These are phyloP conservation scores for Melozone crissalis DNA, from an alignment of 2,113 vertebrate species.

Conservation along the genomic window DNA sequence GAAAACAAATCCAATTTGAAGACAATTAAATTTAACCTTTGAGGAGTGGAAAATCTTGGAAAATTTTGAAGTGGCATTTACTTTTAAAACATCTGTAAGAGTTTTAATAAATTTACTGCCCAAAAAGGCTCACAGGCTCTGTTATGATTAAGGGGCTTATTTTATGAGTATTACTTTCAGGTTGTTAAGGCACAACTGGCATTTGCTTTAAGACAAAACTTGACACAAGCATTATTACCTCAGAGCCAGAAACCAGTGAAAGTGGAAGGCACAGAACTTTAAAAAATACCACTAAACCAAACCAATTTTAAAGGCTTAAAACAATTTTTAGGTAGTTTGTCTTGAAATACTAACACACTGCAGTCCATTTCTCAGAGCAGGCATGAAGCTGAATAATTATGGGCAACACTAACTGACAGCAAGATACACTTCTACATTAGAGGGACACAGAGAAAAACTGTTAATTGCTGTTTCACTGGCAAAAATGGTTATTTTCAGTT, in stretches of 20 bases:
- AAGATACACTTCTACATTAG: background rate
- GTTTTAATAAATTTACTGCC: background rate
- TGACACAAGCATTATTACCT: background rate
- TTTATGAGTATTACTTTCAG: constrained; percentile 4
- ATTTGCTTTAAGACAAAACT: background rate
- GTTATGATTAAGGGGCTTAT: background rate
- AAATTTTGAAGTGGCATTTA: constrained; percentile 20
- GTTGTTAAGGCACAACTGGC: background rate
- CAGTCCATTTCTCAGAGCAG: background rate
- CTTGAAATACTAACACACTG: background rate
- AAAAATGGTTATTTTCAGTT: background rate
- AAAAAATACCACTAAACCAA: background rate
- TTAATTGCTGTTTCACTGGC: background rate
- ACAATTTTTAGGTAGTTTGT: background rate
- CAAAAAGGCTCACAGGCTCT: background rate
- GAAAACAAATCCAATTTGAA: background rate
- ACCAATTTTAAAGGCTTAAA: background rate
- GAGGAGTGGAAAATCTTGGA: background rate
- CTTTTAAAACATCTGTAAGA: background rate
- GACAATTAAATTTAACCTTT: background rate
- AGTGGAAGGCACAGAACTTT: background rate
- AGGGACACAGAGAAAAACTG: background rate
- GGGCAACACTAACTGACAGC: background rate
- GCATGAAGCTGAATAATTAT: background rate
- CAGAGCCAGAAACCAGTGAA: background rate